These are phyloP conservation scores for Arion vulgaris DNA, from an alignment of 1,140 invertebrate genomes.

Conservation along the genomic window DNA sequence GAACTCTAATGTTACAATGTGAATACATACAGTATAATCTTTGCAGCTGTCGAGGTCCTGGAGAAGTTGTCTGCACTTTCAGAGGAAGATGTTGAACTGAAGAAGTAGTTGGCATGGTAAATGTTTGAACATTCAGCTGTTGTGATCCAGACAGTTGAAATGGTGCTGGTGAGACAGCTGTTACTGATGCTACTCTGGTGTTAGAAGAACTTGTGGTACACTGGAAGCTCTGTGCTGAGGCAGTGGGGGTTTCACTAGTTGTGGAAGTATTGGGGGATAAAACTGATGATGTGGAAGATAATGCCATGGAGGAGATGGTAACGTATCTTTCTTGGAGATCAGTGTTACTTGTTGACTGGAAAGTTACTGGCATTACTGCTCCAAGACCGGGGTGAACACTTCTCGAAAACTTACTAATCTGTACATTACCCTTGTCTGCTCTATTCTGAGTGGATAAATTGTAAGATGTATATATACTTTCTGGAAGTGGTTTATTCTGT, in stretches of 20 bases:
- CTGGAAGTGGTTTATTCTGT: background rate
- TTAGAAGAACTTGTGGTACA: background rate
- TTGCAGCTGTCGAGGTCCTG: background rate
- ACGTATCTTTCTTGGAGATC: background rate
- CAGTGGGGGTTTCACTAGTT: background rate
- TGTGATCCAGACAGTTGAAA: background rate
- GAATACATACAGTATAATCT: background rate
- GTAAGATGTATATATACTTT: background rate
- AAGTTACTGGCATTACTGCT: background rate
- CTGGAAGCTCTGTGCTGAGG: background rate
- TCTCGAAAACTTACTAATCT: background rate
- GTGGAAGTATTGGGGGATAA: background rate
- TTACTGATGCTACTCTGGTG: background rate
- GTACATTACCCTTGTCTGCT: background rate
- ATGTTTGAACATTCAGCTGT: background rate
- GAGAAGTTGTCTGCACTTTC: background rate
- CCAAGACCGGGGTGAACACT: background rate
- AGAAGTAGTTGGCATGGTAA: background rate
- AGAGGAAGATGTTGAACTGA: background rate
- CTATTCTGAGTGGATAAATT: background rate
- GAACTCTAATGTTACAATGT: too few species aligned
- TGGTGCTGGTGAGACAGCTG: background rate
- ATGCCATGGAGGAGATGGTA: background rate
- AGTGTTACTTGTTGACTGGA: background rate
- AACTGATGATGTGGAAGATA: background rate